Evolutionary conservation across 2,888 invertebrate species (phyloP), one percentile per base, ranked within the genome.

Genomic region (Aleiodes testaceus): DNA sequence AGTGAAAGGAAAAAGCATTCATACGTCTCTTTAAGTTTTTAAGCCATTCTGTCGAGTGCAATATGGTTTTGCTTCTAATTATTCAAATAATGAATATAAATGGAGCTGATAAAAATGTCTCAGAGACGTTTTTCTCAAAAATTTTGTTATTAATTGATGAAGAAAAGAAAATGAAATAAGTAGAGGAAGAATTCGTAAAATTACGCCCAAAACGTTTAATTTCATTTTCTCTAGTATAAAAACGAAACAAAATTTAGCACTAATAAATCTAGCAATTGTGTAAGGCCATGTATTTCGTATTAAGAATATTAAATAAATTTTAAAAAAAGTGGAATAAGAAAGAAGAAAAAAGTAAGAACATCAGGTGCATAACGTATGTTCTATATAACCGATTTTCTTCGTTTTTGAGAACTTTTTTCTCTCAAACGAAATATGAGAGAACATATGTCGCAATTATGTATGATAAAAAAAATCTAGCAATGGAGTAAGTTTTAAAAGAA

Each of bases 281-380:
- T 84, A 84, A 83, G 83, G 80, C 81, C 84, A 84, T 83, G 82
- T 85, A 85, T 85, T 84, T 84, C 82, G 76, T 85, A 84, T 83
- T 78, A 83, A 83, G 77, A 50, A 67, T 79, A 83, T 65, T 49
- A 70, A 64, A 61, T 53, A 52, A 66, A 65, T 47, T 36, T 36
- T 36, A 36, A 36, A 36, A 36, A 9, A 11, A n/a, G n/a, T 36
- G 36, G 44, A 68, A 61, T 72, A 65, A 72, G 65, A 70, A 74
- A 68, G 26, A 55, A n/a, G 45, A 55, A 63, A 72, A 69, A 65
- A 59, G 50, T 22, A 72, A 65, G 55, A 53, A 50, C 61, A 66
- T 61, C 6, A 50, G 20, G 26, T 66, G 63, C 30, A 68, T 26
- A 63, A 72, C 9, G 47, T 69, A 16, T 72, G 53, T 45, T 42